A percentile compares a stretch with the other conserved stretches of the same genome.
phyloP scores from a whole-genome alignment of 2,113 vertebrate genomes.

The Nerophis ophidion region DNA sequence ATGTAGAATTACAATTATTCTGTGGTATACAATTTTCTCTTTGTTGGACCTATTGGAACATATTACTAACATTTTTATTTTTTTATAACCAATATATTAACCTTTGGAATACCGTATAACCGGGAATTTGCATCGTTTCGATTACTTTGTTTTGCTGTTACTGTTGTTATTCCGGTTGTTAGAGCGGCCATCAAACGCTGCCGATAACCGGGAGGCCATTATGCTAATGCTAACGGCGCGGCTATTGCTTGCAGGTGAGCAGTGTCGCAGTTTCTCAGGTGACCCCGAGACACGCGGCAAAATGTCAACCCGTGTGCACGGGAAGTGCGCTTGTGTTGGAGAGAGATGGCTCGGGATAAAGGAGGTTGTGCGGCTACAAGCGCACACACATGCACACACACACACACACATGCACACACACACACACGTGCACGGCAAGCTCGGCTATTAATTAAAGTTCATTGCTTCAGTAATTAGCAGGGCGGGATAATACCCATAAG shows the following conservation, averaged over 20 bases:
- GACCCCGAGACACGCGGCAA: slow-evolving; percentile 48
- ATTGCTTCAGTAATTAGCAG: slow-evolving; percentile 71
- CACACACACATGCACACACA: slow-evolving; percentile 35
- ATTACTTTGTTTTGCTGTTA: background rate
- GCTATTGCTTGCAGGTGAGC: slow-evolving; percentile 47
- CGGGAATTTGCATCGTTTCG: background rate
- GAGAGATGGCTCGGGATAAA: slow-evolving; percentile 57
- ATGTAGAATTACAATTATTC: too few relatives aligned
- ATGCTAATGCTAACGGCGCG: slow-evolving; percentile 58
- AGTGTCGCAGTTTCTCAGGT: slow-evolving; percentile 47
- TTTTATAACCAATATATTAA: too few relatives aligned
- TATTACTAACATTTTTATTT: too few relatives aligned
- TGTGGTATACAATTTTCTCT: too few relatives aligned
- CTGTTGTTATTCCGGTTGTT: slow-evolving; percentile 19
- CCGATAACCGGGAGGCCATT: slow-evolving; percentile 53
- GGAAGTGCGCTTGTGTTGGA: slow-evolving; percentile 24
- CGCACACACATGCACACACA: slow-evolving; percentile 36
- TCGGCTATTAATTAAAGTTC: slow-evolving; percentile 72
- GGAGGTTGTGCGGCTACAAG: slow-evolving; percentile 29
- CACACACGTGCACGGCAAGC: slow-evolving; percentile 24
- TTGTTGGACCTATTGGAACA: too few relatives aligned
- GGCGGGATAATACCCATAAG: slow-evolving; percentile 67
- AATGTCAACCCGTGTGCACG: slow-evolving; percentile 58
- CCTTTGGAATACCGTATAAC: too few relatives aligned
- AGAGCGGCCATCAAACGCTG: slow-evolving; percentile 7